Percentiles rank a stretch among this genome's conserved stretches.
Conservation (phyloP, 2,888 invertebrate species). For the Cylloceria caligata region DNA sequence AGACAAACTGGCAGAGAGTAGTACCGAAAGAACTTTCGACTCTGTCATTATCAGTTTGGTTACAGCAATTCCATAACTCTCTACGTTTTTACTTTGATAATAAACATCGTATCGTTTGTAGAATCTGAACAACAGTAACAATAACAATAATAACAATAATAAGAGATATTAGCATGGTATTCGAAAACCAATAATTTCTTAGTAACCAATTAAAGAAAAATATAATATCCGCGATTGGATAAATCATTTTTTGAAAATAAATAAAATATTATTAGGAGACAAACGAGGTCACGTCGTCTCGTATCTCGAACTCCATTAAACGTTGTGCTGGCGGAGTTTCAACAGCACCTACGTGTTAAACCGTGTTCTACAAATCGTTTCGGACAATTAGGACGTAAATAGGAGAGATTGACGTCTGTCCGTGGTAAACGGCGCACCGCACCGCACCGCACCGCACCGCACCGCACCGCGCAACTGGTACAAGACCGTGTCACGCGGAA, state of each 20-base stretch:
- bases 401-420: constrained; percentile 27
- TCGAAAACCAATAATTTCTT: no score
- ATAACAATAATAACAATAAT: neutral
- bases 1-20: neutral
- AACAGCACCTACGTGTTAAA: constrained; percentile 27
- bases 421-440: constrained; percentile 11
- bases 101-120: neutral
- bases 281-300: neutral
- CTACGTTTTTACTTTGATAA: neutral
- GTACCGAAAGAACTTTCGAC: constrained; percentile 3
- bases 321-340: neutral
- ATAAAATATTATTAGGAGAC: no score
- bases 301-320: neutral
- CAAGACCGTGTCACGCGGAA: constrained; percentile 11
- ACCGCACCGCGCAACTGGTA: neutral
- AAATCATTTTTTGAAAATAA: no score
- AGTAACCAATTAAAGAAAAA: neutral
- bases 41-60: neutral
- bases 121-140: neutral
- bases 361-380: constrained; percentile 48
- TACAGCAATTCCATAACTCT: neutral
- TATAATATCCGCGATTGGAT: no score
- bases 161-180: neutral
- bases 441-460: no score
- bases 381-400: constrained; percentile 52